A percentile compares a stretch with the other conserved stretches of the same genome.
Conservation (phyloP, 2,113 vertebrate species). For the Petrocephalus microphthalmus region DNA sequence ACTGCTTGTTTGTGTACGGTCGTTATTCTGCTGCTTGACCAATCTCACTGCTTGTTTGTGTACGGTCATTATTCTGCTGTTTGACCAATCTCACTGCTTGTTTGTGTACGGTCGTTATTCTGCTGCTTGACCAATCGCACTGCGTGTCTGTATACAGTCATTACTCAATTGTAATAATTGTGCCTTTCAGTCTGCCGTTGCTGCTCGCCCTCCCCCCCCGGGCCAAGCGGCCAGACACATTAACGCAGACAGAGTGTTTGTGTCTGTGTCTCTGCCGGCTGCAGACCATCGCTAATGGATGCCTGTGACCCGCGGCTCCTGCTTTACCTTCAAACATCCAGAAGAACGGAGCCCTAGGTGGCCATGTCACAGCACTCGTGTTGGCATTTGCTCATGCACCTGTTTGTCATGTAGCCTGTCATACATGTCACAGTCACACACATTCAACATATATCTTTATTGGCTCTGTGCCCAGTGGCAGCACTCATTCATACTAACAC, state of each 20-base stretch:
- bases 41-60: neutral
- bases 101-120: neutral
- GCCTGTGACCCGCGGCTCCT: neutral
- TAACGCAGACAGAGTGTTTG: neutral
- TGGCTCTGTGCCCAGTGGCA: neutral
- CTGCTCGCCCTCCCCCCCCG: neutral
- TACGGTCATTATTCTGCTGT: no score
- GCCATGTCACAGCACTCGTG: neutral
- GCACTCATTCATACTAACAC: neutral
- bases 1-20: neutral
- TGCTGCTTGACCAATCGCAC: neutral
- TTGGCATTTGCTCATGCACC: neutral
- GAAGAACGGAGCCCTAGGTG: neutral
- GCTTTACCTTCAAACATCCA: neutral
- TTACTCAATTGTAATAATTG: neutral
- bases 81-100: neutral
- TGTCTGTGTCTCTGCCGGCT: neutral
- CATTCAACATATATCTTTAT: neutral
- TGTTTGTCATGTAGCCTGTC: neutral
- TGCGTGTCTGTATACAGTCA: neutral
- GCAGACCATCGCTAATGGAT: neutral
- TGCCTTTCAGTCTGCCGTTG: neutral
- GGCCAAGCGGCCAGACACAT: neutral
- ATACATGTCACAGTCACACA: neutral
- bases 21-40: neutral